Evolutionary conservation across 2,113 vertebrate genomes (phyloP), one percentile per base, ranked within the genome.

Genomic region (Perognathus longimembris): DNA sequence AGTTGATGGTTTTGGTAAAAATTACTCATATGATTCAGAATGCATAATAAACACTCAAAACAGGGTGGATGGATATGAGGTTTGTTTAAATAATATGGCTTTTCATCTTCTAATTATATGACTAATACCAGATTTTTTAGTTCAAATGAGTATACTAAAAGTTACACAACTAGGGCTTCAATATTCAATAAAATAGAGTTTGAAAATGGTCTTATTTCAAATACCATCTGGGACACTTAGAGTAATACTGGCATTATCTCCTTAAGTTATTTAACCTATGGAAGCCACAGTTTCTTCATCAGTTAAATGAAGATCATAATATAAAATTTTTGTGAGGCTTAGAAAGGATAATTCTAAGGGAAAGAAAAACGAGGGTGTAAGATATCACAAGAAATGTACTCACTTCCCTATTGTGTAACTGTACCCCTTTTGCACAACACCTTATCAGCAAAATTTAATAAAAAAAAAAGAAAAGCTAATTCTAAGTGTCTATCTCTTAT

Each of bases 21-120:
- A 95, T 85, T 3, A 38, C 74, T 90, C 69, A 45, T 86, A 42
- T 78, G 28, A 82, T 87, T 80, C 21, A 89, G 63, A 78, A 92
- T 32, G 84, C 12, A 95, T 83, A 96, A 69, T 78, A 90, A 90
- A 42, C 26, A 42, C 90, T 92, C 57, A 69, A 93, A 84, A 57
- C 4, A 93, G 36, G 3, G 17, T 73, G 90, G 70, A 85, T 36
- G 84, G 57, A 86, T 76, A 67, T 92, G 40, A 88, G 8, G 76
- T 24, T 82, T 42, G 8, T 82, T 63, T 70, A 66, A 14, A 32
- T 77, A 50, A 91, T 73, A 26, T 92, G 4, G 26, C 70, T 85
- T 93, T 87, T 59, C 45, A 45, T 11, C 21, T 88, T 76, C 14
- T 76, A 73, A 83, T 57, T 71, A 10, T 69, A 38, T 30, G 76